These are phyloP conservation scores for Lota lota DNA, from an alignment of 2,113 vertebrate species.

Conservation along the genomic window DNA sequence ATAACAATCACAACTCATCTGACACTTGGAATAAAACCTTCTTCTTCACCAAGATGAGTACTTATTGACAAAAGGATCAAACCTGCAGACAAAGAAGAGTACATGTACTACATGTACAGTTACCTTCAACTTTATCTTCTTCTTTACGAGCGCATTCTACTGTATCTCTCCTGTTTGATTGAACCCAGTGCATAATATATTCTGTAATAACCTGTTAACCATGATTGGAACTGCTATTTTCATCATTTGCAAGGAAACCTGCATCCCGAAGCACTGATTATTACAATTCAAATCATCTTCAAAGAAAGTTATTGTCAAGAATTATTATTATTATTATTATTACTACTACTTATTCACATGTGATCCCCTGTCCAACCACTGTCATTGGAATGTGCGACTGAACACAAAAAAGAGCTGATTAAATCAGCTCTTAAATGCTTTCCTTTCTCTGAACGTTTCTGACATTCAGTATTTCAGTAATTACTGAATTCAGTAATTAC, in stretches of 20 bases:
- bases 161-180: conserved; percentile 40
- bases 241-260: conserved; percentile 5
- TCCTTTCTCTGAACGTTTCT: too few relatives aligned
- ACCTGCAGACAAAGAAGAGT: too few relatives aligned
- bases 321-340: conserved; percentile 1
- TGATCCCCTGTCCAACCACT: conserved; percentile 12
- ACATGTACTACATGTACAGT: conserved; percentile 32
- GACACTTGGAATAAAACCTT: too few relatives aligned
- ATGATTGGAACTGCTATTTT: conserved; percentile 19
- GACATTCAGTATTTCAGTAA: too few relatives aligned
- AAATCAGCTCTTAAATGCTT: conserved; percentile 18
- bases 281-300: not conserved
- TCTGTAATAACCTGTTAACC: not conserved
- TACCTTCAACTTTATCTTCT: conserved; percentile 20
- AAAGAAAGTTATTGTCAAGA: not conserved
- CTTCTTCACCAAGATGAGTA: too few relatives aligned
- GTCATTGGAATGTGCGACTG: conserved; percentile 23
- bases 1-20: too few relatives aligned
- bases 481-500: too few relatives aligned
- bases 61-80: too few relatives aligned
- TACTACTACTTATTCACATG: not conserved
- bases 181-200: conserved; percentile 15
- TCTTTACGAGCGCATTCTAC: conserved; percentile 48
- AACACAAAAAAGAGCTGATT: conserved; percentile 20
- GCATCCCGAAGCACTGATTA: conserved; percentile 16